Evolutionary conservation across 2,888 invertebrate genomes (phyloP).

Genomic region (Yponomeuta malinellus): DNA sequence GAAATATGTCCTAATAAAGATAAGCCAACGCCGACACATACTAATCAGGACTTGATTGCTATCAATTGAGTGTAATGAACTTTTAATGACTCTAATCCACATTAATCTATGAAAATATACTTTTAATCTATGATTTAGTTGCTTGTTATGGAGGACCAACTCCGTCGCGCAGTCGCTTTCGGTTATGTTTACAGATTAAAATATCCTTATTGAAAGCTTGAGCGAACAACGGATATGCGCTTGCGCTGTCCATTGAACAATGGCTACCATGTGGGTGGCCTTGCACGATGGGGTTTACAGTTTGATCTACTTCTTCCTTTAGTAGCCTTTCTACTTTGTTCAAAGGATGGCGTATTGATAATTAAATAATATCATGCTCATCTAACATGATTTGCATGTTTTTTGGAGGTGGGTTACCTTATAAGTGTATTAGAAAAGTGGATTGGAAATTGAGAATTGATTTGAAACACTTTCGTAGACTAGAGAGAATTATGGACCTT

Average conservation of each 20-base stretch:
- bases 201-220: background rate
- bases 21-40: background rate
- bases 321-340: background rate
- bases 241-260: background rate
- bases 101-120: background rate
- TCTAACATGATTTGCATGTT: no score
- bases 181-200: background rate
- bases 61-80: background rate
- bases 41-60: background rate
- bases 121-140: background rate
- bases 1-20: background rate
- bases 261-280: constrained; percentile 54
- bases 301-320: constrained; percentile 22
- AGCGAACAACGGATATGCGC: background rate
- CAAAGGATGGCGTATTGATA: background rate
- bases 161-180: no score
- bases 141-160: background rate
- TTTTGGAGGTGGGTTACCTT: no score
- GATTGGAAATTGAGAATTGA: no score
- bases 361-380: no score
- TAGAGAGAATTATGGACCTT: no score
- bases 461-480: no score
- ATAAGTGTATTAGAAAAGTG: no score
- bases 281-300: constrained; percentile 35
- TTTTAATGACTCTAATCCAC: background rate